Evolutionary conservation across 2,797 vertebrate genomes (phyloP).

Genomic region (Phoxinus dragarum): DNA sequence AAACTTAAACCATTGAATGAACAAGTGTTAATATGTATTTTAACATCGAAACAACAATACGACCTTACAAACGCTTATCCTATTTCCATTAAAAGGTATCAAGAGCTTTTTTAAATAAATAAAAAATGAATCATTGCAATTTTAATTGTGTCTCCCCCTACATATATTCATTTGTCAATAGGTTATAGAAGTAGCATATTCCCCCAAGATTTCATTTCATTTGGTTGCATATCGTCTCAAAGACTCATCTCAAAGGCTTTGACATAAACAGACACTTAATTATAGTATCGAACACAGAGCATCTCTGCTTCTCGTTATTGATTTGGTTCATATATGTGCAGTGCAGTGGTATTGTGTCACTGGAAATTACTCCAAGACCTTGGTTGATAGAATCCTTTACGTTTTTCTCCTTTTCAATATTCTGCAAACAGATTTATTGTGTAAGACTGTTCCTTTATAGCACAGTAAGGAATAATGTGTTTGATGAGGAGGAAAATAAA

Average conservation of each 20-base stretch:
- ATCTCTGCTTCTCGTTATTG: constrained; percentile 44
- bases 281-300: constrained; percentile 44
- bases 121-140: neutral
- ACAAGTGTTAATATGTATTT: neutral
- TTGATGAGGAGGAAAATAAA: neutral
- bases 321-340: constrained; percentile 48
- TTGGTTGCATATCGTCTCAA: constrained; percentile 17
- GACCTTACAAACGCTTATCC: neutral
- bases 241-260: constrained; percentile 32
- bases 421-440: neutral
- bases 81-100: neutral
- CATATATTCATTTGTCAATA: neutral
- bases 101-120: neutral
- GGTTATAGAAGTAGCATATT: neutral
- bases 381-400: constrained; percentile 7
- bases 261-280: constrained; percentile 47
- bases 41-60: neutral
- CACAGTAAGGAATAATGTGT: neutral
- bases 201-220: constrained; percentile 14
- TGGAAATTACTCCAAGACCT: constrained; percentile 45
- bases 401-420: neutral
- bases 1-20: neutral
- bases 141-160: neutral
- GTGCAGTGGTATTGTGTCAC: constrained; percentile 47
- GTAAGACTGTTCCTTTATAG: neutral